Evolutionary conservation across 2,113 vertebrate genomes (phyloP), one percentile per base, ranked within the genome.

Genomic region (Connochaetes taurinus): DNA sequence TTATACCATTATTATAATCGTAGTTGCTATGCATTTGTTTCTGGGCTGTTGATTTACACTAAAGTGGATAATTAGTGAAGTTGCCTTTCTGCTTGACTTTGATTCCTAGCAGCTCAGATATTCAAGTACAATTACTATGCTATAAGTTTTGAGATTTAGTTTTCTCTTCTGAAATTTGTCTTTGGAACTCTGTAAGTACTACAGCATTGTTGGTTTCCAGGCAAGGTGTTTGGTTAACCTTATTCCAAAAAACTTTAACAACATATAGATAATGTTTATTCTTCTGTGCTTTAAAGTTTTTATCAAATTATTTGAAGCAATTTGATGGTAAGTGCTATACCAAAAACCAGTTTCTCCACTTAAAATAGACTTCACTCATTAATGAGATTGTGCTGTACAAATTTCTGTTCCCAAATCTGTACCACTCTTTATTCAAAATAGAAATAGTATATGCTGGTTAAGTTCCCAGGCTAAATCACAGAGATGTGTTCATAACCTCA

Each of bases 1-100:
- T 33, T 88, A 40, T 89, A 27, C 23, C 6, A n/a, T 60, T 93
- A 64, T 82, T 78, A 23, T 33, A 58, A 36, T 15, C 29, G 1
- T 55, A 36, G n/a, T 64, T 89, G 53, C 64, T 62, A 14, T 94
- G 40, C 43, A 95, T 95, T 94, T 97, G 55, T 47, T 92, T 88
- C 58, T 81, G 29, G 52, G 29, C 55, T 87, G 7, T 94, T 36
- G 86, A 14, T 43, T 43, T 87, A 82, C 25, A 25, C 45, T 91
- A n/a, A 81, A 82, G 86, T 88, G 33, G 9, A 14, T 86, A 90
- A 60, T 33, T 71, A 5, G 40, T 52, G 10, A 85, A 67, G 3
- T 93, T 97, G 62, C 57, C 60, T 94, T 93, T 96, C 15, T 89
- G 16, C 78, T 83, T 92, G 31, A 80, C 89, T 82, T 96, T 89